Evolutionary conservation across 2,797 vertebrate species (phyloP).

Genomic region (Hyperoplus immaculatus): DNA sequence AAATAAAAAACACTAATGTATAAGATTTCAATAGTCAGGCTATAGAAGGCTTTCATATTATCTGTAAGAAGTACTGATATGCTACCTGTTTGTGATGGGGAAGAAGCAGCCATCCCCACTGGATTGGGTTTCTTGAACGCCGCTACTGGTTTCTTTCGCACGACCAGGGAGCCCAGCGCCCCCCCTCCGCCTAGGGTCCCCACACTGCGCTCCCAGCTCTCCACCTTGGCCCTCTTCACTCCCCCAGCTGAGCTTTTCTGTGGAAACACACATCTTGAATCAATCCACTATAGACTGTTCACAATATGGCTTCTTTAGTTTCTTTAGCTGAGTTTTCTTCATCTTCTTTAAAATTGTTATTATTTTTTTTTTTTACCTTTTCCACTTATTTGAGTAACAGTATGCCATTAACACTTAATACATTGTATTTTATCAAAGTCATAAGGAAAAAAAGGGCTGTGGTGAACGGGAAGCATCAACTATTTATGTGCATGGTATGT

Average conservation of each 20-base stretch:
- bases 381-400: not conserved
- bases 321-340: not conserved
- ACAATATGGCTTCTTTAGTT: not conserved
- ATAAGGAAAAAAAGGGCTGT: not conserved
- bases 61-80: not conserved
- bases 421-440: not conserved
- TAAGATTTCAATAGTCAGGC: not conserved
- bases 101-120: conserved; percentile 17
- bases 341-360: not conserved
- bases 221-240: conserved; percentile 85
- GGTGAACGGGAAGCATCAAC: not conserved
- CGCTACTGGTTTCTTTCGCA: conserved; percentile 82
- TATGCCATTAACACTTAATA: not conserved
- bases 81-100: conserved; percentile 66
- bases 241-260: conserved; percentile 66
- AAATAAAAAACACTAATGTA: not conserved
- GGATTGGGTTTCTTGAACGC: conserved; percentile 44
- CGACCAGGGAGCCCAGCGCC: conserved; percentile 86
- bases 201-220: conserved; percentile 90
- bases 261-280: conserved; percentile 7
- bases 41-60: not conserved
- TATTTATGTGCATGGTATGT: not conserved
- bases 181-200: conserved; percentile 79
- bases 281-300: not conserved
- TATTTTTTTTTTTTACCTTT: not conserved